A percentile compares a stretch with the other conserved stretches of the same genome.
Conservation (phyloP, 2,113 vertebrate species). For the Sylvietta virens region DNA sequence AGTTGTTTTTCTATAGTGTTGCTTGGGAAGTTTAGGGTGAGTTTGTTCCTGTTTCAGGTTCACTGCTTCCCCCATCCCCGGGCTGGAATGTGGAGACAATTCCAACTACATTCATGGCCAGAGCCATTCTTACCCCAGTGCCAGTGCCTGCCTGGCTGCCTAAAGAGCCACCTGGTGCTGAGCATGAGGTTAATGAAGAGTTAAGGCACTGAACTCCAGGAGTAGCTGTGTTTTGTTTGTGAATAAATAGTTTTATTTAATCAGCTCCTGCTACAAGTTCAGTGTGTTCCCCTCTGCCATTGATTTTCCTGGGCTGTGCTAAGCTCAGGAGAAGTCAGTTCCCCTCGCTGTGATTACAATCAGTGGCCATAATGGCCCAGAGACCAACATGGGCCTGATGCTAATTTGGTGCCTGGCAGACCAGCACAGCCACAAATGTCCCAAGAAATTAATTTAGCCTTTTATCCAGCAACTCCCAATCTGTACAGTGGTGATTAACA, state of each 20-base stretch:
- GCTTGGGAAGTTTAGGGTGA: neutral
- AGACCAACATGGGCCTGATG: neutral
- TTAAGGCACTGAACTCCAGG: neutral
- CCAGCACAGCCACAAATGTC: constrained; percentile 1
- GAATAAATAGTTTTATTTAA: neutral
- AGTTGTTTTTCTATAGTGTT: neutral
- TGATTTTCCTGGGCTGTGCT: neutral
- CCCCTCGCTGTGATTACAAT: neutral
- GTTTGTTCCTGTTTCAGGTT: neutral
- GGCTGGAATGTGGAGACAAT: neutral
- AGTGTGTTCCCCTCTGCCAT: neutral
- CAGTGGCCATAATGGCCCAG: constrained; percentile 20
- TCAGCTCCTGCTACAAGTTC: neutral
- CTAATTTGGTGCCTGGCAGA: constrained; percentile 39
- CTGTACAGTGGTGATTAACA: constrained; percentile 39
- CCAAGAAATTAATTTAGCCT: constrained; percentile 38
- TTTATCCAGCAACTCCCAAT: constrained; percentile 36
- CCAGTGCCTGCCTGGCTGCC: neutral
- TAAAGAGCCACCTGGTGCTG: neutral
- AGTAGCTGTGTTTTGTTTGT: neutral
- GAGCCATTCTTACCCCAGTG: rapidly evolving
- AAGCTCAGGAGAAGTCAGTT: neutral
- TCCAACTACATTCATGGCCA: neutral
- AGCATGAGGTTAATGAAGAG: neutral
- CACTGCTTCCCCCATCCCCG: neutral